These are phyloP conservation scores for Itoplectis maculator DNA, from an alignment of 2,888 invertebrate species.

Conservation along the genomic window DNA sequence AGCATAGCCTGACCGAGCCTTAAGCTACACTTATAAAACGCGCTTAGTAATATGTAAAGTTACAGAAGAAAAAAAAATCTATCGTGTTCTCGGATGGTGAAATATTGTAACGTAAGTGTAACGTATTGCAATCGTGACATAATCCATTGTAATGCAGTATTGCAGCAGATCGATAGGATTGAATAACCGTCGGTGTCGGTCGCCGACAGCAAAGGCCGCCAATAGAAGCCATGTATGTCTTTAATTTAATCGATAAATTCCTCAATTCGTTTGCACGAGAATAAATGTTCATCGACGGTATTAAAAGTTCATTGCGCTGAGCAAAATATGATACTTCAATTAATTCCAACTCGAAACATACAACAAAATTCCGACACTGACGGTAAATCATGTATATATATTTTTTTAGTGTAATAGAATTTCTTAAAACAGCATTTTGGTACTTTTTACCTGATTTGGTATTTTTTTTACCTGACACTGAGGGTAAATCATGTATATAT, in stretches of 20 bases:
- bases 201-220: background rate
- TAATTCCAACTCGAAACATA: too few species aligned
- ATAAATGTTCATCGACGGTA: background rate
- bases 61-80: slow-evolving; percentile 51
- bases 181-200: slow-evolving; percentile 25
- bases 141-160: slow-evolving; percentile 43
- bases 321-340: too few species aligned
- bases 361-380: too few species aligned
- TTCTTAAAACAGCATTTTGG: slow-evolving; percentile 4
- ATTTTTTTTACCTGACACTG: too few species aligned
- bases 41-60: slow-evolving; percentile 69
- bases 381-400: slow-evolving; percentile 45
- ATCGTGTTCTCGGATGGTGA: slow-evolving; percentile 55
- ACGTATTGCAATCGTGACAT: slow-evolving; percentile 65
- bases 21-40: slow-evolving; percentile 77
- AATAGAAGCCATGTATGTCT: slow-evolving; percentile 19
- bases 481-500: slow-evolving; percentile 43
- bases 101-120: slow-evolving; percentile 63
- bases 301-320: background rate
- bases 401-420: slow-evolving; percentile 11
- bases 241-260: slow-evolving; percentile 26
- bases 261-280: background rate
- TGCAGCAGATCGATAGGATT: slow-evolving; percentile 6
- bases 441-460: background rate
- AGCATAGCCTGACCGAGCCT: slow-evolving; percentile 75